These are phyloP conservation scores for Homalodisca vitripennis DNA, from an alignment of 1,140 invertebrate species.

Conservation along the genomic window DNA sequence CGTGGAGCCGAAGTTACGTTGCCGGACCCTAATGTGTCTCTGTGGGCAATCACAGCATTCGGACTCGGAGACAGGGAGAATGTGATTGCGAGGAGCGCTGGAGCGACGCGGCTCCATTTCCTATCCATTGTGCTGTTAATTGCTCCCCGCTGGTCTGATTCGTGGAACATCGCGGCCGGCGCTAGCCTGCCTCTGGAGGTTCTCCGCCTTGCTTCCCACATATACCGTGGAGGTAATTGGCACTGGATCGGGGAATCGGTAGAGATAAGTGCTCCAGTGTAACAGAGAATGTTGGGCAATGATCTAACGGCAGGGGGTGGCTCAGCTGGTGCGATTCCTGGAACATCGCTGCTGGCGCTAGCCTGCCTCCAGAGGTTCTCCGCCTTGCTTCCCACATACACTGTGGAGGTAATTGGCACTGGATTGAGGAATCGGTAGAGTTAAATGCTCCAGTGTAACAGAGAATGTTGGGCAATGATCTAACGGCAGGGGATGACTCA, in stretches of 20 bases:
- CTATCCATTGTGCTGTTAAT: conserved; percentile 5
- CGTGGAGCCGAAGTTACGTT: no score
- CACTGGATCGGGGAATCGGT: not conserved
- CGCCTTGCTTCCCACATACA: not conserved
- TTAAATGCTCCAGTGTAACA: not conserved
- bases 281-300: not conserved
- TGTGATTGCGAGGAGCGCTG: no score
- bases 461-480: no score
- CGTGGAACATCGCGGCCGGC: not conserved
- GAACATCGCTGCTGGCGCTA: not conserved
- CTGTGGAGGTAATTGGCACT: not conserved
- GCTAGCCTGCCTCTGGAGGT: not conserved
- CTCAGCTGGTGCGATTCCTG: not conserved
- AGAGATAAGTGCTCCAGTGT: not conserved
- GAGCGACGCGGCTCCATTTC: not conserved
- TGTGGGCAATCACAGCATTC: no score
- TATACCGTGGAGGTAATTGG: conserved; percentile 6
- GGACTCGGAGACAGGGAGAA: no score
- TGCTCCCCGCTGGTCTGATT: not conserved
- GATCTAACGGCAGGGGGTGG: no score
- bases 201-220: not conserved
- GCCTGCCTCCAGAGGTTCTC: no score
- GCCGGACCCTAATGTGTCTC: no score
- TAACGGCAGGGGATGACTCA: no score
- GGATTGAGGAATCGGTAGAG: not conserved